These are phyloP conservation scores for Brenthis ino DNA, from an alignment of 2,888 invertebrate species.

Conservation along the genomic window DNA sequence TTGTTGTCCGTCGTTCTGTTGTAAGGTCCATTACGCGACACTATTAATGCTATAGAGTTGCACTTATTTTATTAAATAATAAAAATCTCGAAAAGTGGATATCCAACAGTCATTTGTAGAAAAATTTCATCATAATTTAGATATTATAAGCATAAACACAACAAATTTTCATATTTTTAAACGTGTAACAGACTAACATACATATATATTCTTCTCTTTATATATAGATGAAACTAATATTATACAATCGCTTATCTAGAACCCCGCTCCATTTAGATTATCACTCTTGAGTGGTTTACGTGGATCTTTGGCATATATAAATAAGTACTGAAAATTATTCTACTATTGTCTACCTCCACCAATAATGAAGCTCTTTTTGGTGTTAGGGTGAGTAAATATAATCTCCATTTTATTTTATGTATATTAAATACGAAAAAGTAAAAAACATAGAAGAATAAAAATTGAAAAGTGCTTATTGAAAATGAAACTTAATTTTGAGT, in stretches of 20 bases:
- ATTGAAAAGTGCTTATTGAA: too few species aligned
- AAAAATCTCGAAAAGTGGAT: too few species aligned
- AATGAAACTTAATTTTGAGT: too few species aligned
- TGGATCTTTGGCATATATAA: conserved; percentile 9
- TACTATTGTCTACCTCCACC: not conserved
- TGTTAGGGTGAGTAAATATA: conserved; percentile 15
- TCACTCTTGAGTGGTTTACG: conserved; percentile 8
- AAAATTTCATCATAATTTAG: too few species aligned
- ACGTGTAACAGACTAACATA: not conserved
- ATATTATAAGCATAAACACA: not conserved
- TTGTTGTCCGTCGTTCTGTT: too few species aligned
- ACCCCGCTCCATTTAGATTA: not conserved
- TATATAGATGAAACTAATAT: not conserved
- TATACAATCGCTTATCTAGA: conserved; percentile 10
- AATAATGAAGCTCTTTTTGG: conserved; percentile 16
- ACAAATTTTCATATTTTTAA: not conserved
- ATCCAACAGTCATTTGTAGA: too few species aligned
- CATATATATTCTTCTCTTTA: not conserved
- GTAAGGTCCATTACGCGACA: too few species aligned
- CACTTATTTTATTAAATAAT: too few species aligned
- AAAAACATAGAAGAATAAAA: not conserved
- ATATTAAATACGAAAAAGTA: not conserved
- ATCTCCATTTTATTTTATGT: not conserved
- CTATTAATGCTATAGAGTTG: too few species aligned
- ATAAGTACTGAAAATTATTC: not conserved